Conservation (phyloP, 2,113 vertebrate species). For the Lagopus muta region DNA sequence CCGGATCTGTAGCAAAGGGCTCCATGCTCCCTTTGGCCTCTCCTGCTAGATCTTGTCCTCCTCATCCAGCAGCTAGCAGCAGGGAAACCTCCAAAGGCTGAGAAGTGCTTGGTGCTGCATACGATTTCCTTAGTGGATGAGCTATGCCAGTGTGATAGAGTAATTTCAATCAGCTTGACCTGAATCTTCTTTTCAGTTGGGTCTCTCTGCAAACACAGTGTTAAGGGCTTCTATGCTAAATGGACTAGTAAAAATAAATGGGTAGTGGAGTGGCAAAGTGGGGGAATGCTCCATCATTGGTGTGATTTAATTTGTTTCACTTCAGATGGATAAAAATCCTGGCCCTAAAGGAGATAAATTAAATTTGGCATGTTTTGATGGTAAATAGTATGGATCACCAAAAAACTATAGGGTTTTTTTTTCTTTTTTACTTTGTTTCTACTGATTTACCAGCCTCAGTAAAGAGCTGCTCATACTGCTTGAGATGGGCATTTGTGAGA, state of each 20-base stretch:
- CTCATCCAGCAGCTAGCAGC: not conserved
- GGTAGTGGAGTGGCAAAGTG: not conserved
- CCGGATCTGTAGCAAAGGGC: not conserved
- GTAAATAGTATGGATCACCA: conserved; percentile 7
- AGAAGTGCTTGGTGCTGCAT: not conserved
- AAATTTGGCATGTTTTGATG: not conserved
- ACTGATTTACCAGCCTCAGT: not conserved
- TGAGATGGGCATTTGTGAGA: not conserved
- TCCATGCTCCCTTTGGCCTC: not conserved
- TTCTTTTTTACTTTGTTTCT: not conserved
- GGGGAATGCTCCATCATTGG: not conserved
- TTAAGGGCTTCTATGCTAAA: not conserved
- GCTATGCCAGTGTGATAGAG: not conserved
- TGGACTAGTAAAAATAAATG: not conserved
- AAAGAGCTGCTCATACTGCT: not conserved
- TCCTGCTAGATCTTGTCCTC: not conserved
- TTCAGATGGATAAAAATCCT: conserved; percentile 26
- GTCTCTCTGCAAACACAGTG: not conserved
- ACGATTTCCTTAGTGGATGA: not conserved
- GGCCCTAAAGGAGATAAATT: conserved; percentile 41
- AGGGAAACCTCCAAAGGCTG: not conserved
- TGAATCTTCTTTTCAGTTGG: not conserved
- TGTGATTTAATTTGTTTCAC: conserved; percentile 51
- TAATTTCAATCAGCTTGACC: conserved; percentile 31
- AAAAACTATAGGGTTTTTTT: not conserved